Percentiles rank a stretch among this genome's conserved stretches.
Evolutionary conservation across 2,113 vertebrate species (phyloP).

Genomic region (Cervus canadensis): DNA sequence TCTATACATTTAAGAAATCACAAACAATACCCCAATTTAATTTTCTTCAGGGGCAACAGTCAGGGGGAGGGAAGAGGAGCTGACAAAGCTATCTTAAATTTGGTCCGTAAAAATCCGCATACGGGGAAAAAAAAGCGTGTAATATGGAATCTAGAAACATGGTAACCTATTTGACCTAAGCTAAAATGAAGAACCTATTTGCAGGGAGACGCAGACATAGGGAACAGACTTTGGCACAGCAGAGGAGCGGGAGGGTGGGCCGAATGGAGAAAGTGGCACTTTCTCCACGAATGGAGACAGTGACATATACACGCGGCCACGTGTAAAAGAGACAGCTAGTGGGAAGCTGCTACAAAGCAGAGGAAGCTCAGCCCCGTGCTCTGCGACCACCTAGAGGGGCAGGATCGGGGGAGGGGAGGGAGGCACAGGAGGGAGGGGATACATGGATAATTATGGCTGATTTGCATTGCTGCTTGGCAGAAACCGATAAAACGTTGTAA

Average conservation of each 20-base stretch:
- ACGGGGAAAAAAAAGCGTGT: neutral
- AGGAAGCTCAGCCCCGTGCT: accelerated
- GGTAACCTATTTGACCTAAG: neutral
- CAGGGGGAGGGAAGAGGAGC: neutral
- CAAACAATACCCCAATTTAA: neutral
- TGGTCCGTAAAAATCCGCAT: neutral
- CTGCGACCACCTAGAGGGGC: neutral
- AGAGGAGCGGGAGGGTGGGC: neutral
- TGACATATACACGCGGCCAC: neutral
- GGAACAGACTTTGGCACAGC: neutral
- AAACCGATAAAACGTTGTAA: neutral
- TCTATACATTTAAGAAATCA: neutral
- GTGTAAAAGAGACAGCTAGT: neutral
- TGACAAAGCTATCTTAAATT: neutral
- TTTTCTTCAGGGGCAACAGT: neutral
- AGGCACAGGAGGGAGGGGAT: neutral
- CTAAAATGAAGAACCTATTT: neutral
- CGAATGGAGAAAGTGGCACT: neutral
- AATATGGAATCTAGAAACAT: neutral
- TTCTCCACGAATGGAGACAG: too few relatives aligned
- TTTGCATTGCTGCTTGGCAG: neutral
- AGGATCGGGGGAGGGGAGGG: neutral
- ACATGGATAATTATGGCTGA: neutral
- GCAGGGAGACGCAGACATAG: neutral
- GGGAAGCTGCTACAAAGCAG: neutral